phyloP scores from a whole-genome alignment of 2,888 invertebrate genomes.

The Drosophila aldrichi region DNA sequence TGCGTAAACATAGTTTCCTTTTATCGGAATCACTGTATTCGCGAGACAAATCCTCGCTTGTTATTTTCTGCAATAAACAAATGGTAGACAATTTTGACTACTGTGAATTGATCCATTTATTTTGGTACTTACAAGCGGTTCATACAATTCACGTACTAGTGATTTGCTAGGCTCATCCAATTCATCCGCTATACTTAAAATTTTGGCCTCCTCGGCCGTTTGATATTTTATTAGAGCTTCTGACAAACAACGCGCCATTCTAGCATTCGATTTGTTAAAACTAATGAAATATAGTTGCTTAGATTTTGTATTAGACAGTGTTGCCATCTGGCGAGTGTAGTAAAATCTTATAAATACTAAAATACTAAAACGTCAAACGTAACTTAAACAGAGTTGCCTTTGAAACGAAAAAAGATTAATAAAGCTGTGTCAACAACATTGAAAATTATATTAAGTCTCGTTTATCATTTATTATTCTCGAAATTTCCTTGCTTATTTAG shows the following conservation, averaged over 20 bases:
- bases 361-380: not conserved
- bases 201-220: conserved; percentile 2
- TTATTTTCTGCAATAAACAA: conserved; percentile 44
- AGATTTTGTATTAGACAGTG: conserved; percentile 9
- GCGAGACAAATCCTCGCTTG: conserved; percentile 49
- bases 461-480: no score
- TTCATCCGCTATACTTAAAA: conserved; percentile 4
- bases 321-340: conserved; percentile 3
- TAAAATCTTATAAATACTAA: not conserved
- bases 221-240: conserved; percentile 28
- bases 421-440: no score
- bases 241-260: conserved; percentile 37
- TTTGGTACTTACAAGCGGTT: conserved; percentile 31
- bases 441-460: no score
- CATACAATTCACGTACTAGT: conserved; percentile 3
- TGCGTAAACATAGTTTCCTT: conserved; percentile 48
- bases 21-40: conserved; percentile 35
- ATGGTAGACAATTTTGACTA: no score
- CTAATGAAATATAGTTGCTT: not conserved
- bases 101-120: not conserved
- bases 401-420: no score
- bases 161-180: conserved; percentile 17
- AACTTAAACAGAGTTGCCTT: not conserved
- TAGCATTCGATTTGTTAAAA: not conserved
- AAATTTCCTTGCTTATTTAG: no score